Base-by-base conservation (phyloP, 1,140 invertebrate species). In the Nylanderia fulva region DNA sequence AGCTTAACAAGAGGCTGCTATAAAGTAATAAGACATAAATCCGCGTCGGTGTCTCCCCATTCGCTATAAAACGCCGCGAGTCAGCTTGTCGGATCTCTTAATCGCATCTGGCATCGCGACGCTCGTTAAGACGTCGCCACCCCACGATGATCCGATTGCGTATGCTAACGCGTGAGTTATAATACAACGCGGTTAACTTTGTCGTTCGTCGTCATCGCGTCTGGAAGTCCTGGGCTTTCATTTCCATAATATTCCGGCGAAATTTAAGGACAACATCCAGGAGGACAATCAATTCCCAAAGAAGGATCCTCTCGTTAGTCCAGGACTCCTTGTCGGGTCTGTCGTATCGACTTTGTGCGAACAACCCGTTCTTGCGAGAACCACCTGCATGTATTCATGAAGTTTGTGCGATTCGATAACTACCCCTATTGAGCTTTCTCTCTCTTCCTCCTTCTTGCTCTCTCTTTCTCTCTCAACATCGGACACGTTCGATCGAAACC, bases 191-290 rank as follows among this genome's bases (percentile, higher is more conserved):
- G 18, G 75, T 85, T 80, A 85, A 82, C 18, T 60, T 85, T 13
- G 36, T 48, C 39, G 75, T 39, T 79, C 45, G 29, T 24, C 21
- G 33, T n/a, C n/a, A n/a, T n/a, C n/a, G n/a, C n/a, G n/a, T n/a
- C n/a, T n/a, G n/a, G n/a, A n/a, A 58, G 64, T 36, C 64, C 36
- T 24, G 33, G 42, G 71, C 64, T 76, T 76, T 84, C 52, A 80
- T 69, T 66, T 85, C 60, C 84, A 85, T 85, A 85, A 85, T 82
- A 48, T 80, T 80, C 69, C 76, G 76, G 42, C 63, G 13, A 18
- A 80, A 85, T 80, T 80, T 79, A 48, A 82, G 36, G 71, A 61
- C 54, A n/a, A 61, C 54, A n/a, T 63, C 71, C 42, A 75, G 69
- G 42, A 61, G 58, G 39, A 75, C 45, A 61, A 84, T 24, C 80